These are phyloP conservation scores for Illadopsis cleaveri DNA, from an alignment of 2,113 vertebrate genomes.

Conservation along the genomic window DNA sequence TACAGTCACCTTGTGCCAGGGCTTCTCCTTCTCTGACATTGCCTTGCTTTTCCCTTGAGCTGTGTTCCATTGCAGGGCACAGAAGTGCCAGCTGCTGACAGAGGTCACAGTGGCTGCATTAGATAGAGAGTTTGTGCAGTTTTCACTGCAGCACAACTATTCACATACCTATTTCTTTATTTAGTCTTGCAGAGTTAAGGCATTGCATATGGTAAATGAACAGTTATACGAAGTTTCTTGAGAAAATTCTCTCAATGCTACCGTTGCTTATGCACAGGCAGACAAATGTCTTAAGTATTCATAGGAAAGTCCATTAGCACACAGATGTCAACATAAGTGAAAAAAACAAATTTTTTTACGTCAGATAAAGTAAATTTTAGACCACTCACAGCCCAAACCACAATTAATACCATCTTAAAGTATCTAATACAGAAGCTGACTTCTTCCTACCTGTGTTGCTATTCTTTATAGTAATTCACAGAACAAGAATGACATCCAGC, in stretches of 20 bases:
- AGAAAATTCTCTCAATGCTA: background rate
- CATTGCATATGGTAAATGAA: background rate
- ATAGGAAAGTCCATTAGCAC: background rate
- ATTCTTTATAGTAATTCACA: background rate
- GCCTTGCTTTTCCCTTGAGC: background rate
- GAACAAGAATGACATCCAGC: background rate
- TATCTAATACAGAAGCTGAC: background rate
- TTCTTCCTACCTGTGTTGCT: background rate
- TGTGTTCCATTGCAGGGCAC: background rate
- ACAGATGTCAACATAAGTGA: background rate
- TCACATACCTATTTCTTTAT: background rate
- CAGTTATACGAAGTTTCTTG: background rate
- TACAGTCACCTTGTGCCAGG: background rate
- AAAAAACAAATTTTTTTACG: fast-evolving
- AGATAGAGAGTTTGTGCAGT: background rate
- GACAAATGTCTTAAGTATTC: background rate
- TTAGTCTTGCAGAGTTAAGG: background rate
- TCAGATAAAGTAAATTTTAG: background rate
- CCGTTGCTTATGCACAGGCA: background rate
- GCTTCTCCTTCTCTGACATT: background rate
- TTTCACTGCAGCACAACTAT: background rate
- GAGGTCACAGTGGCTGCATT: background rate
- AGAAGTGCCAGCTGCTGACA: background rate
- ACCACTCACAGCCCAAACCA: background rate
- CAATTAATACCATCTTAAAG: background rate